Conservation (phyloP, 2,888 invertebrate species). For the Drosophila mettleri region DNA sequence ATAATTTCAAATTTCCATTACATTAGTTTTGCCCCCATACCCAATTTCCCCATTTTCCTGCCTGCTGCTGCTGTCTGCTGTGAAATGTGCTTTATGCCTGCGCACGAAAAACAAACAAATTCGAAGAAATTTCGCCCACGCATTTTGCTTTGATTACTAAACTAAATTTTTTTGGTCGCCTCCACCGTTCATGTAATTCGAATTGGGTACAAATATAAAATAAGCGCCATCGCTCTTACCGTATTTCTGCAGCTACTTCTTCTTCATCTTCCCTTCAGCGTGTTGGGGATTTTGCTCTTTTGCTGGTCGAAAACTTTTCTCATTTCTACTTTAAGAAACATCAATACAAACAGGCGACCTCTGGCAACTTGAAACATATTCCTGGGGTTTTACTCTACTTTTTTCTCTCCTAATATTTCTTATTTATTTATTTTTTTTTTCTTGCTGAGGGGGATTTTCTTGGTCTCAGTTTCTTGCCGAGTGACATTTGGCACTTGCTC, state of each 20-base stretch:
- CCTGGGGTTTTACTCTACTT: slow-evolving; percentile 24
- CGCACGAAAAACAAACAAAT: slow-evolving; percentile 80
- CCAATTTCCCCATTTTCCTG: too few species aligned
- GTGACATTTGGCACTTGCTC: slow-evolving; percentile 79
- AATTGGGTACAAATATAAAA: slow-evolving; percentile 61
- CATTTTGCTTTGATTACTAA: slow-evolving; percentile 70
- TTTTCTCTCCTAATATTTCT: slow-evolving; percentile 9
- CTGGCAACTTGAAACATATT: slow-evolving; percentile 58
- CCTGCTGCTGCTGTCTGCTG: not conserved
- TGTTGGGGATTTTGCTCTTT: slow-evolving; percentile 34
- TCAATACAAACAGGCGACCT: slow-evolving; percentile 69
- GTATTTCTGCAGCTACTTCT: slow-evolving; percentile 2
- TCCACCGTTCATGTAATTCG: not conserved
- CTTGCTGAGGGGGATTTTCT: too few species aligned
- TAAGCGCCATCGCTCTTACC: slow-evolving; percentile 54
- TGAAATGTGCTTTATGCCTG: slow-evolving; percentile 73
- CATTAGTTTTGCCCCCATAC: slow-evolving; percentile 73
- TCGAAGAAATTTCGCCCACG: slow-evolving; percentile 39
- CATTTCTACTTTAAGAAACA: slow-evolving; percentile 78
- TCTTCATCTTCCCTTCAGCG: not conserved
- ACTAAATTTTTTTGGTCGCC: slow-evolving; percentile 60
- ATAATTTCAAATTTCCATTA: slow-evolving; percentile 82
- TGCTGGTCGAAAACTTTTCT: slow-evolving; percentile 74
- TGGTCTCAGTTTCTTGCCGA: slow-evolving; percentile 28
- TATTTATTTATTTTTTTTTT: too few species aligned